phyloP scores from a whole-genome alignment of 2,113 vertebrate genomes.

The Nycticorax nycticorax region DNA sequence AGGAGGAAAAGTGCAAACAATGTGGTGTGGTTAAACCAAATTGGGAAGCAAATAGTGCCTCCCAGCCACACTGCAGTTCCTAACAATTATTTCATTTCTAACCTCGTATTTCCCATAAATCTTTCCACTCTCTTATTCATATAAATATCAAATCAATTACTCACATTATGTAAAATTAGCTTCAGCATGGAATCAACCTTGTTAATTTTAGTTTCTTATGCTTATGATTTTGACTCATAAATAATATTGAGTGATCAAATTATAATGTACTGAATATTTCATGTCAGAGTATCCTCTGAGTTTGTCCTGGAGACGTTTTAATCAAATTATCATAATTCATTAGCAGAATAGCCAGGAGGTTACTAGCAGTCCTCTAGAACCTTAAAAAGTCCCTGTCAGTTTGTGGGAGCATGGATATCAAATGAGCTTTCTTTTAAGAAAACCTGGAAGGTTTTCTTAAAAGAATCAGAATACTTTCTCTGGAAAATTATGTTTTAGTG shows the following conservation, averaged over 20 bases:
- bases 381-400: not conserved
- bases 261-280: not conserved
- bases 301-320: not conserved
- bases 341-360: not conserved
- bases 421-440: not conserved
- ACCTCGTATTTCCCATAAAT: not conserved
- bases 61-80: not conserved
- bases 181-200: not conserved
- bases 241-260: not conserved
- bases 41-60: not conserved
- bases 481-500: not conserved
- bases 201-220: not conserved
- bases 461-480: not conserved
- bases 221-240: not conserved
- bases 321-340: not conserved
- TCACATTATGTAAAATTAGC: not conserved
- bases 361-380: not conserved
- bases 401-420: not conserved
- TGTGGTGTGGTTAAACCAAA: not conserved
- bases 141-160: not conserved
- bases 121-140: not conserved
- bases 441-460: not conserved
- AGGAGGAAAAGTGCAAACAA: not conserved
- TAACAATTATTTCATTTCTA: not conserved
- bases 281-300: not conserved